Percentiles rank a stretch among this genome's conserved stretches.
These are phyloP conservation scores for Drosophila ogumai DNA, from an alignment of 1,140 invertebrate species.

Conservation along the genomic window DNA sequence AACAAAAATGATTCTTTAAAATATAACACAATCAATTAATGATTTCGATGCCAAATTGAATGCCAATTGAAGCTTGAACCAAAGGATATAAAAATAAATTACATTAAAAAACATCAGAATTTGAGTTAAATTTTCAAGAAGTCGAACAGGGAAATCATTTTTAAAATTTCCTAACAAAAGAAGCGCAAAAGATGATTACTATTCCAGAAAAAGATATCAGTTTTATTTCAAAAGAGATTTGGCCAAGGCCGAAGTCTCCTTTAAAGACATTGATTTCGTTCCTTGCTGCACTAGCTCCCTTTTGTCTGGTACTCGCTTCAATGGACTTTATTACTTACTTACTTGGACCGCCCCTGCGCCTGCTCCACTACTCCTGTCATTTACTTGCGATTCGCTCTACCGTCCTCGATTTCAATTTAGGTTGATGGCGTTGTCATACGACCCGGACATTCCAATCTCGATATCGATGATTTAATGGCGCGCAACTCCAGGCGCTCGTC, in stretches of 20 bases:
- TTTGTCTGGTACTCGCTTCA: slow-evolving; percentile 39
- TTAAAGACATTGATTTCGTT: slow-evolving; percentile 22
- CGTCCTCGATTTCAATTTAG: slow-evolving; percentile 80
- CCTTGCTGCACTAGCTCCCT: slow-evolving; percentile 16
- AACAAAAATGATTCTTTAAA: background rate
- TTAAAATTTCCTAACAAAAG: background rate
- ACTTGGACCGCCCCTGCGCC: slow-evolving; percentile 14
- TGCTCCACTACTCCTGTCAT: slow-evolving; percentile 40
- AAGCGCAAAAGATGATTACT: background rate
- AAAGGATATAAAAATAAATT: background rate
- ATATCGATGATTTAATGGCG: slow-evolving; percentile 87
- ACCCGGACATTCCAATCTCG: slow-evolving; percentile 86
- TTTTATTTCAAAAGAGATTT: slow-evolving; percentile 15
- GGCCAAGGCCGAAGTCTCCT: slow-evolving; percentile 1
- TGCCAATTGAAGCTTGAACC: background rate
- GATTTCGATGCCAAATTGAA: too few relatives aligned
- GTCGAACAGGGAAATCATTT: too few relatives aligned
- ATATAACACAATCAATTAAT: background rate
- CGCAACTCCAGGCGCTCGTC: slow-evolving; percentile 82
- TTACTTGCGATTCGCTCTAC: slow-evolving; percentile 47
- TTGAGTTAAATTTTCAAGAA: too few relatives aligned
- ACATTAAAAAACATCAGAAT: too few relatives aligned
- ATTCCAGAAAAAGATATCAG: background rate
- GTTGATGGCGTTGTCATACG: slow-evolving; percentile 85
- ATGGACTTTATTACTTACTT: slow-evolving; percentile 75